Base-by-base conservation (phyloP, 1,140 invertebrate genomes). In the Dendroctonus valens region DNA sequence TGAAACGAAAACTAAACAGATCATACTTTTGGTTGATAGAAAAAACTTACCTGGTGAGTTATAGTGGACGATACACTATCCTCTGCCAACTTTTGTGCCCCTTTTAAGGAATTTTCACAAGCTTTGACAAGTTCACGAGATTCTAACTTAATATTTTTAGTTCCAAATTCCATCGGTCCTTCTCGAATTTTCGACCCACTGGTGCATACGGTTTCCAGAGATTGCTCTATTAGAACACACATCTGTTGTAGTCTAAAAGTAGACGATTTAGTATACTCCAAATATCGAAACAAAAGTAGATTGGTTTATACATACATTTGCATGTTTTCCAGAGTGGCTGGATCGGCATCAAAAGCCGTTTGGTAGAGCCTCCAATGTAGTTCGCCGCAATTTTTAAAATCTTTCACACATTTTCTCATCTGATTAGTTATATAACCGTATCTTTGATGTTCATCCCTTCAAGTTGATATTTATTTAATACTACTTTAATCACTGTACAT, bases 291-390 rank as follows among this genome's bases (percentile, higher is more conserved):
- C 0, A 46, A 46, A 26, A 14, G 15, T 8, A 41, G 12, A 11
- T n/a, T 42, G 58, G 49, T 26, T 26, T 26, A 26, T 26, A 26
- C 71, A 80, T 81, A 85, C 78, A 87, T 84, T 73, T 87, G 82
- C 4, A 97, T 85, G 73, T 94, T 93, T 41, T 87, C 81, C 52
- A 96, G 78, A n/a, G 92, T 92, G 7, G 86, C 84, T 42, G 88
- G 86, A 82, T 97, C 94, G 7, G 94, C 94, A 83, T 97, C 93
- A 82, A 97, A 98, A 44, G 93, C 91, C 12, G 91, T 91, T 75
- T 94, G 89, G 75, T 96, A 96, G 0, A 97, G 81, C 67, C 87
- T 87, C 64, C 87, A 89, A 77, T 94, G 95, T 46, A 87, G 83
- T 39, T 90, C 87, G 37, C 90, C 89, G 64, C 92, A 88, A 3